A percentile compares a stretch with the other conserved stretches of the same genome.
Conservation (phyloP, 2,797 vertebrate genomes). For the Coccyzus lansbergi region DNA sequence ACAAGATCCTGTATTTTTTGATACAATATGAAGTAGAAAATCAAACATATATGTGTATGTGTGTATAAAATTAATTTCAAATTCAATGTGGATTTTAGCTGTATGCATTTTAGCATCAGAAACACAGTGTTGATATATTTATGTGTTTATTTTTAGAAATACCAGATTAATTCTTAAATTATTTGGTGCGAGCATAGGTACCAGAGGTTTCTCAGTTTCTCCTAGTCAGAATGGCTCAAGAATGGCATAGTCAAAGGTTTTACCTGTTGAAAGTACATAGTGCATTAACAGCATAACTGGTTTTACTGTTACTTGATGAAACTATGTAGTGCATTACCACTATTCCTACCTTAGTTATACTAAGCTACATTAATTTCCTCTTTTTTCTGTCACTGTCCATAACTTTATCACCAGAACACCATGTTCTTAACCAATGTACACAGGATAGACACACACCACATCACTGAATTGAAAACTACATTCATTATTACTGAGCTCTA, state of each 20-base stretch:
- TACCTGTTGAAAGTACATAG: no score
- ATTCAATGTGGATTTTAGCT: not conserved
- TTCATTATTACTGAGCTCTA: not conserved
- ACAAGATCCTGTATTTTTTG: not conserved
- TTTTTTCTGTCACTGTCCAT: not conserved
- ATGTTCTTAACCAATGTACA: not conserved
- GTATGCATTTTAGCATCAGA: not conserved
- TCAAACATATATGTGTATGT: not conserved
- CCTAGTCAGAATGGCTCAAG: not conserved
- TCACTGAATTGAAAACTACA: not conserved
- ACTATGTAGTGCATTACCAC: not conserved
- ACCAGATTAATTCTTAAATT: not conserved
- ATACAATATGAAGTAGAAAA: not conserved
- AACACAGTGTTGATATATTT: not conserved
- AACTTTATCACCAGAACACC: not conserved
- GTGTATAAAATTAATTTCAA: not conserved
- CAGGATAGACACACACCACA: not conserved
- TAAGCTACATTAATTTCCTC: not conserved
- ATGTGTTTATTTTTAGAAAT: not conserved
- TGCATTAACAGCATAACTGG: no score
- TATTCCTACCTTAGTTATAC: not conserved
- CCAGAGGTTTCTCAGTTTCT: not conserved
- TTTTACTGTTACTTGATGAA: not conserved
- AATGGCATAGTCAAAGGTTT: not conserved
- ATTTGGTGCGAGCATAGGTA: not conserved